Conservation (phyloP, 2,888 invertebrate genomes). For the Amphimallon solstitiale region DNA sequence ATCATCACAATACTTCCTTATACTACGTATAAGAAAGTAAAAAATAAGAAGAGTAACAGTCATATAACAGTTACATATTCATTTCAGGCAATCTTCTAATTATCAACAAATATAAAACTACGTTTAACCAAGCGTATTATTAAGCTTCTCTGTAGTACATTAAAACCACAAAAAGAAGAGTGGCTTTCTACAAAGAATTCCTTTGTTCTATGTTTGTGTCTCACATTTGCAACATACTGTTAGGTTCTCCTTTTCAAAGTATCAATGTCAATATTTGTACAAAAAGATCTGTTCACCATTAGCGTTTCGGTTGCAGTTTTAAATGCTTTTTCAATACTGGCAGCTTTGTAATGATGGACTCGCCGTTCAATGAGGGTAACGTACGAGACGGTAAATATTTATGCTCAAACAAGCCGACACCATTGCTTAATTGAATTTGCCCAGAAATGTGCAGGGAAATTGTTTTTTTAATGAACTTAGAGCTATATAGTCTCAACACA, state of each 20-base stretch:
- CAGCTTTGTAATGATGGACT: background rate
- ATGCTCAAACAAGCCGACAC: constrained; percentile 5
- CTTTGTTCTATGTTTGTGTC: constrained; percentile 6
- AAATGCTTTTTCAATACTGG: background rate
- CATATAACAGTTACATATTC: too few relatives aligned
- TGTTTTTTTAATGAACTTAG: background rate
- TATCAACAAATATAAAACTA: too few relatives aligned
- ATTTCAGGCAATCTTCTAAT: too few relatives aligned
- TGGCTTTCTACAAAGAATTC: background rate
- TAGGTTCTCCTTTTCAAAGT: constrained; percentile 5
- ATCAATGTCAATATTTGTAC: constrained; percentile 14
- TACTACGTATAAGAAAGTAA: too few relatives aligned
- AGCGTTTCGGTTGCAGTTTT: background rate
- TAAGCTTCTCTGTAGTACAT: too few relatives aligned
- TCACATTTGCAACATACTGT: constrained; percentile 13
- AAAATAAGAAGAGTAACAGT: too few relatives aligned
- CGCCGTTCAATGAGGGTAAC: constrained; percentile 7
- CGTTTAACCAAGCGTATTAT: too few relatives aligned
- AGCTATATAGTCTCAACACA: too few relatives aligned
- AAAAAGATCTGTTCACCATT: constrained; percentile 17
- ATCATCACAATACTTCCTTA: too few relatives aligned
- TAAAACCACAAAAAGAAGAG: background rate
- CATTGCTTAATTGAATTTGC: constrained; percentile 4
- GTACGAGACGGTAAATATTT: constrained; percentile 11
- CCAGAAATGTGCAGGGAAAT: background rate